A percentile compares a stretch with the other conserved stretches of the same genome.
Evolutionary conservation across 2,113 vertebrate species (phyloP).

Genomic region (Xiphophorus hellerii): DNA sequence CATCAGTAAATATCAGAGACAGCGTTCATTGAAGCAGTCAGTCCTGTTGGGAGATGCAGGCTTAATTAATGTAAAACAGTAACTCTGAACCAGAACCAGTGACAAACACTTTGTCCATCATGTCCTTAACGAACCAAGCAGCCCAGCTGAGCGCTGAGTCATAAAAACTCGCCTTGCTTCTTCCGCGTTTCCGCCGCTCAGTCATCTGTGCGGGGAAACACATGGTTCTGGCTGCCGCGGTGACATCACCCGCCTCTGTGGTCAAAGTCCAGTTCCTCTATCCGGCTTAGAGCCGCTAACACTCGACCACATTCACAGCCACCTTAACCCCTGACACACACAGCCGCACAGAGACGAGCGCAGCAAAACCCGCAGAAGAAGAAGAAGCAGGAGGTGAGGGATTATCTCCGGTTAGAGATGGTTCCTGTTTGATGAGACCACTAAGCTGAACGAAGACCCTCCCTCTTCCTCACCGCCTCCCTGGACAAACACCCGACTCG

Average conservation of each 20-base stretch:
- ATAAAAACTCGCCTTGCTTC: slow-evolving; percentile 37
- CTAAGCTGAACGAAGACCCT: slow-evolving; percentile 8
- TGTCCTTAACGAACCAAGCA: slow-evolving; percentile 16
- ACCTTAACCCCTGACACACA: slow-evolving; percentile 32
- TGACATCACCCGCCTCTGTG: slow-evolving; percentile 82
- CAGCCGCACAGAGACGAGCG: neutral
- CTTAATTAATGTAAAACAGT: neutral
- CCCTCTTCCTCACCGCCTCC: slow-evolving; percentile 23
- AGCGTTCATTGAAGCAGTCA: neutral
- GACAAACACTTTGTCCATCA: slow-evolving; percentile 10
- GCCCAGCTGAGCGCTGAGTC: slow-evolving; percentile 57
- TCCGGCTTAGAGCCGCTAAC: slow-evolving; percentile 69
- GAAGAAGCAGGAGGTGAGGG: slow-evolving; percentile 45
- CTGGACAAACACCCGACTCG: neutral
- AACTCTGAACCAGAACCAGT: neutral
- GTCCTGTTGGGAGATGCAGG: too few relatives aligned
- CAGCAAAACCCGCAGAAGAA: slow-evolving; percentile 13
- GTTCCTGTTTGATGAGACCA: slow-evolving; percentile 33
- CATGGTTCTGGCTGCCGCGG: slow-evolving; percentile 65
- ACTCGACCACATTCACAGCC: slow-evolving; percentile 52
- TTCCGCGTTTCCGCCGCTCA: slow-evolving; percentile 4
- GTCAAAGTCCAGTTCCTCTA: slow-evolving; percentile 85
- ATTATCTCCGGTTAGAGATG: slow-evolving; percentile 67
- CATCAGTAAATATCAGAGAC: neutral
- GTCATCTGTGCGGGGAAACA: slow-evolving; percentile 40